Conservation (phyloP, 2,888 invertebrate genomes). For the Stramonita haemastoma region DNA sequence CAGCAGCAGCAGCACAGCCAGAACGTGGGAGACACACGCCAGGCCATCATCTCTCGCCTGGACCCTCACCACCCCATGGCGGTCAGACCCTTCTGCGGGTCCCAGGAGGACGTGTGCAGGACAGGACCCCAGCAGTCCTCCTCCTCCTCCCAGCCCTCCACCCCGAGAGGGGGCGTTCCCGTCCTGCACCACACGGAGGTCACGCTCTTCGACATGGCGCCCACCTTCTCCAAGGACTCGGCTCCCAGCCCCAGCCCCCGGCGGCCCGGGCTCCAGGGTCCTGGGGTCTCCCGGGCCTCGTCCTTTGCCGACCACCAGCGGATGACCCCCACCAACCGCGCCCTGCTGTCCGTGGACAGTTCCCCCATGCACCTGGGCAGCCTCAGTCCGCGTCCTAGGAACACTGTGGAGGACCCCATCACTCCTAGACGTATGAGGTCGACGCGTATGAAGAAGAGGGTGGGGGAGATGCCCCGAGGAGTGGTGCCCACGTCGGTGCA, state of each 20-base stretch:
- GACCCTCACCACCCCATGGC: constrained; percentile 32
- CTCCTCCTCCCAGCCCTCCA: constrained; percentile 26
- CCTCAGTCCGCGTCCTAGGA: constrained; percentile 6
- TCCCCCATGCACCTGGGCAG: constrained; percentile 4
- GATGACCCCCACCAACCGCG: constrained; percentile 19
- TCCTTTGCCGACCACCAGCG: constrained; percentile 20
- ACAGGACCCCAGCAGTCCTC: neutral
- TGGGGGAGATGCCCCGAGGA: constrained; percentile 11
- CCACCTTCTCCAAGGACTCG: neutral
- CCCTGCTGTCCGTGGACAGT: constrained; percentile 24
- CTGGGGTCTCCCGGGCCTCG: neutral
- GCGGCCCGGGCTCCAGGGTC: neutral
- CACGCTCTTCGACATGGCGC: constrained; percentile 37
- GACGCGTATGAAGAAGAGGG: constrained; percentile 20
- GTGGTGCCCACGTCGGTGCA: constrained; percentile 28
- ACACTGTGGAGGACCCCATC: neutral
- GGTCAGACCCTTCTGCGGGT: constrained; percentile 29
- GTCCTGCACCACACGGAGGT: constrained; percentile 24
- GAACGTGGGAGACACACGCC: constrained; percentile 4
- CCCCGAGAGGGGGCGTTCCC: constrained; percentile 11
- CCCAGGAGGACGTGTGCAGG: constrained; percentile 18
- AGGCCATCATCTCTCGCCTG: constrained; percentile 36
- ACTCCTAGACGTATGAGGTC: neutral
- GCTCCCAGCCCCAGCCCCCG: neutral
- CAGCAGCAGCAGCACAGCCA: neutral